Base-by-base conservation (phyloP, 2,797 vertebrate genomes). In the Parauchenoglanis punctatus region DNA sequence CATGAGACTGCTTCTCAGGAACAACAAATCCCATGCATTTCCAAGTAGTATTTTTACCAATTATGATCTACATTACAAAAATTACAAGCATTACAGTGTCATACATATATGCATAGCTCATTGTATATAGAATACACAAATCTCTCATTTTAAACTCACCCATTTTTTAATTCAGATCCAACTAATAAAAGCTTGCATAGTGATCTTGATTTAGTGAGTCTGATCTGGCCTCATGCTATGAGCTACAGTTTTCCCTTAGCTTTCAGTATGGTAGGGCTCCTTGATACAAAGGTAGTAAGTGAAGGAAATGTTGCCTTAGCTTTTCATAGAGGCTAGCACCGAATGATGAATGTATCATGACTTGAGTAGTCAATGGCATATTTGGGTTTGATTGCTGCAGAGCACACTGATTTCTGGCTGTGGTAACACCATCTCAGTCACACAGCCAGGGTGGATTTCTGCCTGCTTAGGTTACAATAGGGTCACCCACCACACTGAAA, bases 361-460 rank as follows among this genome's bases (percentile, higher is more conserved):
- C 18, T 76, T 7, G 2, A 8, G 7, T 70, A 31, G 75, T 81
- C 63, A 81, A 56, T 2, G 12, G n/a, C 1, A 23, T 54, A n/a
- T 49, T 76, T 49, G n/a, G 61, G 31, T 25, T 58, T 44, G 11
- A 84, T 44, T 25, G 8, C 65, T 68, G 18, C 63, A 68, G 44
- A 65, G 23, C 28, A 83, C 10, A 54, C 49, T 56, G 18, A 84
- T 54, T 15, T 25, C 23, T 25, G 63, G 70, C 72, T 63, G 40
- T 61, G 72, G 35, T 85, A 76, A 76, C 56, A 46, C 31, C 73
- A 2, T 15, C 84, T 63, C 73, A 17, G 59, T 67, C 58, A 85
- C 59, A 85, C 54, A 81, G 93, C 94, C 93, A 93, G 23, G 25
- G 88, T 89, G 86, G 93, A 93, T 95, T 95, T 94, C 92, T 92